Evolutionary conservation across 2,113 vertebrate species (phyloP).

Genomic region (Pomatorhinus ruficollis): DNA sequence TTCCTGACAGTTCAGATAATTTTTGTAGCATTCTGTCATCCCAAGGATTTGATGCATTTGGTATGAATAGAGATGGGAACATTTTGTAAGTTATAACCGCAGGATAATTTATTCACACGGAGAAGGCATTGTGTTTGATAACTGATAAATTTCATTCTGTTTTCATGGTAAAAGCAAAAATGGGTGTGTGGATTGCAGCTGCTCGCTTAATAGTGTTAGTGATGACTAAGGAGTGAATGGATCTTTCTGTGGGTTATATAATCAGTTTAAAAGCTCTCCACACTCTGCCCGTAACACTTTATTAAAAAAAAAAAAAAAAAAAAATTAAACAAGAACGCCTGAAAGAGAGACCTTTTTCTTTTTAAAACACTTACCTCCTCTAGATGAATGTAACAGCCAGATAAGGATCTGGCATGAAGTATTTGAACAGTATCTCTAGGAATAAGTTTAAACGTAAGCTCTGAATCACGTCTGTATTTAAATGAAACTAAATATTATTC

Average conservation of each 20-base stretch:
- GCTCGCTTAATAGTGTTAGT: constrained; percentile 55
- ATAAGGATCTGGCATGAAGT: constrained; percentile 24
- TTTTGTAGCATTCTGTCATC: constrained; percentile 56
- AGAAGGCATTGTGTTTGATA: constrained; percentile 63
- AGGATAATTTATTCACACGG: constrained; percentile 69
- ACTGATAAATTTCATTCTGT: constrained; percentile 60
- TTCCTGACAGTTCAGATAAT: constrained; percentile 62
- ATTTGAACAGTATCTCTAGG: constrained; percentile 11
- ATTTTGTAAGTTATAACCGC: constrained; percentile 65
- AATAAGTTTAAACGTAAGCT: constrained; percentile 20
- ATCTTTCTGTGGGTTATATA: constrained; percentile 59
- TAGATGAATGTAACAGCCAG: not conserved
- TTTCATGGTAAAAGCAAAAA: constrained; percentile 55
- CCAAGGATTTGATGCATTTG: constrained; percentile 60
- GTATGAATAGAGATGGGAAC: constrained; percentile 60
- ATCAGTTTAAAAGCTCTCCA: constrained; percentile 56
- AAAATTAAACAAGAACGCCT: not conserved
- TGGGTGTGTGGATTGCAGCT: constrained; percentile 39
- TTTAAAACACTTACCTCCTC: not conserved
- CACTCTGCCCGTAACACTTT: constrained; percentile 21
- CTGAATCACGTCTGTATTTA: constrained; percentile 4
- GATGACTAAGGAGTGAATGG: constrained; percentile 65
- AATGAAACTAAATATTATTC: constrained; percentile 15
- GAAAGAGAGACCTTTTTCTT: not conserved
- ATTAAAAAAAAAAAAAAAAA: not conserved